phyloP scores from a whole-genome alignment of 2,797 vertebrate genomes.

The Chelon auratus region DNA sequence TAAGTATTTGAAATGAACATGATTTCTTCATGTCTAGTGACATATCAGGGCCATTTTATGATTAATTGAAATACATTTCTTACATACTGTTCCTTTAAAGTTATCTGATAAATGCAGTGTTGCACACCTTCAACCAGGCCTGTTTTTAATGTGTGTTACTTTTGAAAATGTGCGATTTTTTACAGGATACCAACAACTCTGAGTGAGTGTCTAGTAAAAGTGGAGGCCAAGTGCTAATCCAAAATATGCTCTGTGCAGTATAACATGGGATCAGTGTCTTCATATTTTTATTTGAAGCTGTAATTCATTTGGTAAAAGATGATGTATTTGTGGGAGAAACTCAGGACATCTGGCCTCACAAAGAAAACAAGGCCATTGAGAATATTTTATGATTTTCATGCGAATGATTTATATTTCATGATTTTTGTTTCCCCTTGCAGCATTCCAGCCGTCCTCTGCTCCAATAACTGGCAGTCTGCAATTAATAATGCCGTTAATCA shows the following conservation, averaged over 20 bases:
- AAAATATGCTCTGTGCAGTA: not conserved
- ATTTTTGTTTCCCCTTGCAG: conserved; percentile 75
- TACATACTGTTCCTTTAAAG: no score
- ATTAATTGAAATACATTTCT: no score
- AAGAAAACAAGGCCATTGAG: conserved; percentile 19
- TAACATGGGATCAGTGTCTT: not conserved
- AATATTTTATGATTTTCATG: conserved; percentile 2
- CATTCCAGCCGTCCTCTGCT: conserved; percentile 90
- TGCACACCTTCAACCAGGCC: not conserved
- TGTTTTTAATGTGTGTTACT: not conserved
- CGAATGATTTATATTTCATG: conserved; percentile 3
- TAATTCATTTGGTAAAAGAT: not conserved
- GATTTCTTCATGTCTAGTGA: no score
- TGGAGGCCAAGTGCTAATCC: not conserved
- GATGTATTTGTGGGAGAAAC: not conserved
- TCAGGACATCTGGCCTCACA: conserved; percentile 1
- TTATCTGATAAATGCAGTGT: not conserved
- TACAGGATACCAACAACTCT: not conserved
- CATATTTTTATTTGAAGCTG: not conserved
- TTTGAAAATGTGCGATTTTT: not conserved
- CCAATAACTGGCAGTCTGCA: conserved; percentile 90
- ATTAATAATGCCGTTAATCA: conserved; percentile 59
- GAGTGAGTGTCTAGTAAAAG: not conserved
- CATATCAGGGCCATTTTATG: no score
- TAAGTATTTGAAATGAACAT: no score